Conservation (phyloP, 1,140 invertebrate species). For the Drosophila persimilis region DNA sequence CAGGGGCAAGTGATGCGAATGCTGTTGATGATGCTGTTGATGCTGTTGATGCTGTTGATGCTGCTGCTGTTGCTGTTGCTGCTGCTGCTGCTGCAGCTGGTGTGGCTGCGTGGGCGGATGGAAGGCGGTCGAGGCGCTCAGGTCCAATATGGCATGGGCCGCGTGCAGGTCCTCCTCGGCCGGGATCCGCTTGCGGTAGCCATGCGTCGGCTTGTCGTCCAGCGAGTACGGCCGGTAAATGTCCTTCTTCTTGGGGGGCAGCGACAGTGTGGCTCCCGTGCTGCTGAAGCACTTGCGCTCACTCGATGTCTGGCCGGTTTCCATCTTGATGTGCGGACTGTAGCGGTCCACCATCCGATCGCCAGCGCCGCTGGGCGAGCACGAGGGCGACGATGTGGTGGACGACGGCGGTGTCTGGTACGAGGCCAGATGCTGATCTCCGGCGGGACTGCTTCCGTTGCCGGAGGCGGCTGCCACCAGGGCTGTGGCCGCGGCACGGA, state of each 20-base stretch:
- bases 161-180: slow-evolving; percentile 91
- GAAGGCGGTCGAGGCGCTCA: slow-evolving; percentile 92
- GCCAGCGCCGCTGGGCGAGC: slow-evolving; percentile 63
- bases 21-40: slow-evolving; percentile 34
- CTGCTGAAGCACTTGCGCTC: slow-evolving; percentile 89
- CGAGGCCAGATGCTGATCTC: slow-evolving; percentile 59
- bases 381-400: slow-evolving; percentile 74
- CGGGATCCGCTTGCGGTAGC: slow-evolving; percentile 85
- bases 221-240: slow-evolving; percentile 93
- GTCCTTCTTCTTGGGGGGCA: slow-evolving; percentile 94
- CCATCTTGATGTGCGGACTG: slow-evolving; percentile 71
- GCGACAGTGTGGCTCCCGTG: slow-evolving; percentile 90
- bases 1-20: slow-evolving; percentile 11
- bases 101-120: slow-evolving; percentile 85
- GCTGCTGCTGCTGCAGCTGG: slow-evolving; percentile 72
- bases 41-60: slow-evolving; percentile 49
- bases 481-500: slow-evolving; percentile 74
- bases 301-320: slow-evolving; percentile 69
- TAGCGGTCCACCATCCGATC: slow-evolving; percentile 45
- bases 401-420: slow-evolving; percentile 82
- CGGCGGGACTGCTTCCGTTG: slow-evolving; percentile 25
- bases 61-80: slow-evolving; percentile 73
- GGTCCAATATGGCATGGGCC: slow-evolving; percentile 93
- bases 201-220: slow-evolving; percentile 85
- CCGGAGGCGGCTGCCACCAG: slow-evolving; percentile 72